These are phyloP conservation scores for Lepus townsendii DNA, from an alignment of 2,797 vertebrate genomes.

Conservation along the genomic window DNA sequence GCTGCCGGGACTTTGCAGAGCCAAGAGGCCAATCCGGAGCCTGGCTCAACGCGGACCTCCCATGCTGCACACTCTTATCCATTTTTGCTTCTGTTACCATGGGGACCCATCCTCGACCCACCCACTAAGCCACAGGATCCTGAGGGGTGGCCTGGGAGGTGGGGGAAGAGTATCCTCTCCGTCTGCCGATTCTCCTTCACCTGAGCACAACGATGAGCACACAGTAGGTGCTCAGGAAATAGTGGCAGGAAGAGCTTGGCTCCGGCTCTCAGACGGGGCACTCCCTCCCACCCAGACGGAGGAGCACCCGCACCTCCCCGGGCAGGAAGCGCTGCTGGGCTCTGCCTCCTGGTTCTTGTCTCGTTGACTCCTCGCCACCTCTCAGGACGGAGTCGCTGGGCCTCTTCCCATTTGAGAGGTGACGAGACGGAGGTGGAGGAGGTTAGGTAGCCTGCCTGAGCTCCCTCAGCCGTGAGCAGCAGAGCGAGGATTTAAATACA, in stretches of 20 bases:
- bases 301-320: rapidly evolving
- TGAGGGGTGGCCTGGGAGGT: too few relatives aligned
- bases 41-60: background rate
- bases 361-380: background rate
- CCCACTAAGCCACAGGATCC: rapidly evolving
- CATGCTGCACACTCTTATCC: background rate
- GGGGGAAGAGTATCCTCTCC: too few relatives aligned
- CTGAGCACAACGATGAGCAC: background rate
- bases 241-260: background rate
- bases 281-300: rapidly evolving
- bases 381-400: rapidly evolving
- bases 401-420: background rate
- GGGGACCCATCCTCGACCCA: background rate
- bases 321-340: too few relatives aligned
- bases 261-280: background rate
- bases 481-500: background rate
- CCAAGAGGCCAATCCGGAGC: background rate
- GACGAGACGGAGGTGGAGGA: background rate
- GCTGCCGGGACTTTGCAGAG: background rate
- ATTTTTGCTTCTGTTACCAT: background rate
- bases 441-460: too few relatives aligned
- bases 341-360: rapidly evolving
- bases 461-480: background rate
- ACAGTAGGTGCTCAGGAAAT: background rate
- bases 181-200: too few relatives aligned